Conservation (phyloP, 1,140 invertebrate species). For the Caenorhabditis tropicalis region DNA sequence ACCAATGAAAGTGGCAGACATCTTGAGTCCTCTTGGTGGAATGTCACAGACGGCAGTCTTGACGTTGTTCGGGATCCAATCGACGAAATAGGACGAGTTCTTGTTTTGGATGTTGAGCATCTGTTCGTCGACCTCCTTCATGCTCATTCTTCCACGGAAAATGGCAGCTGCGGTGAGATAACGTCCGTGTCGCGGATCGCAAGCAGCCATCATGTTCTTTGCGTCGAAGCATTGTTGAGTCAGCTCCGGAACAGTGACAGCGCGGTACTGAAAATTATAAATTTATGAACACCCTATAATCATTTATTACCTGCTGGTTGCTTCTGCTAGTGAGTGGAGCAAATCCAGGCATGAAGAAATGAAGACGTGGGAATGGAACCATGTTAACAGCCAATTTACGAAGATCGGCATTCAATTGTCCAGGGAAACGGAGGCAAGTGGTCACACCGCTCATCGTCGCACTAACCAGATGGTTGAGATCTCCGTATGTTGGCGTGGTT, state of each 20-base stretch:
- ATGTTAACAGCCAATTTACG: constrained; percentile 93
- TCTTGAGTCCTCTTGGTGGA: constrained; percentile 75
- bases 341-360: constrained; percentile 97
- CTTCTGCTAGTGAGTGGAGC: constrained; percentile 82
- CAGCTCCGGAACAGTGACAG: constrained; percentile 84
- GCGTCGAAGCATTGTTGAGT: constrained; percentile 86
- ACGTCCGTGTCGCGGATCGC: constrained; percentile 70
- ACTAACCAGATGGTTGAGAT: constrained; percentile 79
- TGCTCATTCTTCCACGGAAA: constrained; percentile 91
- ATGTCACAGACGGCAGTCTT: constrained; percentile 76
- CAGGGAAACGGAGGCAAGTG: constrained; percentile 76
- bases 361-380: constrained; percentile 90
- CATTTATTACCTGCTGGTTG: constrained; percentile 31
- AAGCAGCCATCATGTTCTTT: constrained; percentile 90
- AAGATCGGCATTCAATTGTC: constrained; percentile 81
- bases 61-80: constrained; percentile 80
- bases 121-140: constrained; percentile 77
- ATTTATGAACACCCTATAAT: background rate
- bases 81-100: constrained; percentile 78
- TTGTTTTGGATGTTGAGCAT: constrained; percentile 78
- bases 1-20: constrained; percentile 76
- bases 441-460: constrained; percentile 78
- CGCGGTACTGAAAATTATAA: constrained; percentile 76
- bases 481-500: constrained; percentile 82
- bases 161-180: constrained; percentile 92